Evolutionary conservation across 2,888 invertebrate species (phyloP).

Genomic region (Pammene aurita): DNA sequence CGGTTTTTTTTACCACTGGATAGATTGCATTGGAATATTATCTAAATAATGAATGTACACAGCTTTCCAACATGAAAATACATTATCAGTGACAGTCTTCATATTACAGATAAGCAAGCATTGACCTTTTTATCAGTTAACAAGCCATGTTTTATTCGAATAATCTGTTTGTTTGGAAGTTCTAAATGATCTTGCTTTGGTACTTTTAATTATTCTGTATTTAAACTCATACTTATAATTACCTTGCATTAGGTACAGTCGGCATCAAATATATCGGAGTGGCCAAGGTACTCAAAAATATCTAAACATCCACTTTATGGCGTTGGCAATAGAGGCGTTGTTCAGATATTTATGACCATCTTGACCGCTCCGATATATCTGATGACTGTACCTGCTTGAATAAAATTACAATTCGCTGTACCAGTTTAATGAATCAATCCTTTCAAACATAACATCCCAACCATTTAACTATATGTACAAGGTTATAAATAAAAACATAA

Average conservation of each 20-base stretch:
- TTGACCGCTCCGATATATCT: too few relatives aligned
- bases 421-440: background rate
- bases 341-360: too few relatives aligned
- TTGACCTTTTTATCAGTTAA: conserved; percentile 35
- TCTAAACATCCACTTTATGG: too few relatives aligned
- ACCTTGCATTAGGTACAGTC: background rate
- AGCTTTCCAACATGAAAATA: background rate
- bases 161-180: background rate
- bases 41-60: background rate
- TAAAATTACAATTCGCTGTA: conserved; percentile 6
- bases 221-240: background rate
- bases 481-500: conserved; percentile 54
- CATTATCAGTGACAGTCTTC: background rate
- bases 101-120: conserved; percentile 31
- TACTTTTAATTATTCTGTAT: too few relatives aligned
- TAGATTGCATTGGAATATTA: too few relatives aligned
- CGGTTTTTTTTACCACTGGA: too few relatives aligned
- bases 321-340: too few relatives aligned
- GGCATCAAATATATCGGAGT: too few relatives aligned
- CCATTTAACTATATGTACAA: conserved; percentile 8
- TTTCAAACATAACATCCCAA: conserved; percentile 3
- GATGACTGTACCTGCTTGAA: background rate
- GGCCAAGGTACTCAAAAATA: too few relatives aligned
- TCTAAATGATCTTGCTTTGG: background rate
- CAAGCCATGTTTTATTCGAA: background rate